phyloP scores from a whole-genome alignment of 2,113 vertebrate genomes.

The Actinemys pallida region DNA sequence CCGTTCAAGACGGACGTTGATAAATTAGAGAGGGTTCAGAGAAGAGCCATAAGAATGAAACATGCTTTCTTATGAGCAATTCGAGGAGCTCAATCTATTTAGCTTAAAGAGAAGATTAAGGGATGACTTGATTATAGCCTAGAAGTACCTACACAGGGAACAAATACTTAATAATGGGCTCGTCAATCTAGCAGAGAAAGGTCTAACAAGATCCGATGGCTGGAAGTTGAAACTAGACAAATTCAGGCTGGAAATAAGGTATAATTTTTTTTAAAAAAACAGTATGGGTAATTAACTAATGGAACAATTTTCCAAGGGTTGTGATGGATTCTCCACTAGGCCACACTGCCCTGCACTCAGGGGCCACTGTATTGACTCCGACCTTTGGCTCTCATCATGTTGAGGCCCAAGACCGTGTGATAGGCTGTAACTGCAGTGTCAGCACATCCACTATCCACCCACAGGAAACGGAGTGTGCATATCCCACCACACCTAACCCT shows the following conservation, averaged over 20 bases:
- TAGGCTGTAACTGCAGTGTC: no score
- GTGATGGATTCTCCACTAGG: background rate
- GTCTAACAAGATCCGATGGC: background rate
- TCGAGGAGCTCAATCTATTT: background rate
- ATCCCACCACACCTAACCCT: no score
- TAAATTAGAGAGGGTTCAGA: background rate
- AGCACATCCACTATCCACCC: no score
- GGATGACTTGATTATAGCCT: background rate
- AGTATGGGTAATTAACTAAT: background rate
- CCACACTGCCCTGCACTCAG: no score
- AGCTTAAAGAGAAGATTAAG: background rate
- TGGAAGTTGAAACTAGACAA: background rate
- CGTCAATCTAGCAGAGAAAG: background rate
- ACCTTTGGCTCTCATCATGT: no score
- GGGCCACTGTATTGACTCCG: no score
- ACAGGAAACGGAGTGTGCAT: no score
- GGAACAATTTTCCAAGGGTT: background rate
- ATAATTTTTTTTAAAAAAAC: background rate
- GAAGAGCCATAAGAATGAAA: background rate
- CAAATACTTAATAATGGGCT: background rate
- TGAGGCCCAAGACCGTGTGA: no score
- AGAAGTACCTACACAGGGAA: background rate
- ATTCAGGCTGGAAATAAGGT: background rate
- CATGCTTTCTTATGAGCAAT: background rate
- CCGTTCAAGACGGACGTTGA: background rate